phyloP scores from a whole-genome alignment of 2,797 vertebrate species.

The Malurus splendens region DNA sequence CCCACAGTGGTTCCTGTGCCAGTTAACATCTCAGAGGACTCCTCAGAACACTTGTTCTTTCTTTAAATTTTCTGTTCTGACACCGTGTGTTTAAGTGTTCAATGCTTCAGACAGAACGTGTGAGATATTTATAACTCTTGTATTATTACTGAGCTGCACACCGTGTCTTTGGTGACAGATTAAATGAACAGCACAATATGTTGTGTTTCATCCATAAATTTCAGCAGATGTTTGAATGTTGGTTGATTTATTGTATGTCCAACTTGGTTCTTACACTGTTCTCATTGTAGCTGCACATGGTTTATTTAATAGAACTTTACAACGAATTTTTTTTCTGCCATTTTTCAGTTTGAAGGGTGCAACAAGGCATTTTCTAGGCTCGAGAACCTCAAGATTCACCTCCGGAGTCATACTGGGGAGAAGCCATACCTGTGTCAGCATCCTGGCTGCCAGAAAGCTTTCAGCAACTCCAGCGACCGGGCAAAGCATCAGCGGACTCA shows the following conservation, averaged over 20 bases:
- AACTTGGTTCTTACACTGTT: constrained; percentile 62
- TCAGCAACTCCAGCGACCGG: constrained; percentile 98
- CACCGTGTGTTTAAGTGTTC: background rate
- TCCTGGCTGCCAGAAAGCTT: constrained; percentile 96
- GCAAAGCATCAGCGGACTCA: constrained; percentile 98
- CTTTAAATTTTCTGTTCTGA: constrained; percentile 14
- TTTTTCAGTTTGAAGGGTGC: constrained; percentile 88
- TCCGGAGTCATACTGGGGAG: constrained; percentile 94
- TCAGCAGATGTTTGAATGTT: constrained; percentile 63
- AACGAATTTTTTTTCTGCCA: constrained; percentile 25
- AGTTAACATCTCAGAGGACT: background rate
- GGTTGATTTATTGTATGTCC: constrained; percentile 59
- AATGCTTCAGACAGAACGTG: background rate
- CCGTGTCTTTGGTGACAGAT: constrained; percentile 24
- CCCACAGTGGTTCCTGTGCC: background rate
- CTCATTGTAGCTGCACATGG: constrained; percentile 53
- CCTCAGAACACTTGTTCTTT: constrained; percentile 19
- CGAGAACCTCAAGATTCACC: constrained; percentile 95
- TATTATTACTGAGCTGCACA: constrained; percentile 35
- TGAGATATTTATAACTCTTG: constrained; percentile 15
- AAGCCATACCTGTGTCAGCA: constrained; percentile 98
- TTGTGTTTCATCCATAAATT: constrained; percentile 59
- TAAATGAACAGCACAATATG: constrained; percentile 47
- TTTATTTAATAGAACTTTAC: constrained; percentile 56
- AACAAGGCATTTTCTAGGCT: constrained; percentile 94